phyloP scores from a whole-genome alignment of 2,888 invertebrate genomes.

The Hirtodrosophila cameraria region DNA sequence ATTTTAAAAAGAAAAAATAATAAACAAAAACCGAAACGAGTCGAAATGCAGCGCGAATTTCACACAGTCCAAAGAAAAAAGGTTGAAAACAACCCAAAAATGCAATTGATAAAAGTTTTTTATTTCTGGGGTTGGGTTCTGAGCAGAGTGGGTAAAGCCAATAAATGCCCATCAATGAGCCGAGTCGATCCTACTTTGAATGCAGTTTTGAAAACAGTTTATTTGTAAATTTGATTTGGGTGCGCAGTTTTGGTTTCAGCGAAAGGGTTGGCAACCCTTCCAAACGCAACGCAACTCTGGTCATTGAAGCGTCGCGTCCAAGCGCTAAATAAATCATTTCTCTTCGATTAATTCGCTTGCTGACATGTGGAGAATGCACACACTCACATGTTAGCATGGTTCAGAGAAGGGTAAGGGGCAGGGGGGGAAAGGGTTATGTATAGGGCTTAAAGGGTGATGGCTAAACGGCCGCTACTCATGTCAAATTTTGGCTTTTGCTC shows the following conservation, averaged over 20 bases:
- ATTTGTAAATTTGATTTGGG: constrained; percentile 80
- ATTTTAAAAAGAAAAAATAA: constrained; percentile 55
- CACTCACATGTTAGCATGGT: constrained; percentile 34
- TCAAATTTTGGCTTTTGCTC: constrained; percentile 82
- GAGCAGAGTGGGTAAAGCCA: constrained; percentile 50
- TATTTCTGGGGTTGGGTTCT: neutral
- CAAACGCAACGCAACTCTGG: constrained; percentile 38
- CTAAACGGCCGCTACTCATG: constrained; percentile 77
- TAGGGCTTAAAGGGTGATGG: constrained; percentile 54
- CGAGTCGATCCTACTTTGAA: constrained; percentile 48
- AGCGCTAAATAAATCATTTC: constrained; percentile 84
- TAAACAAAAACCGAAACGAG: constrained; percentile 21
- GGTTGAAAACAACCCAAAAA: constrained; percentile 49
- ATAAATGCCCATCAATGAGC: constrained; percentile 78
- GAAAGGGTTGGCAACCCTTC: constrained; percentile 63
- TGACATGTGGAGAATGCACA: constrained; percentile 81
- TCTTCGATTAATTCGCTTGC: constrained; percentile 85
- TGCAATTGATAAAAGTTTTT: constrained; percentile 34
- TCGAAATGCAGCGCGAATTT: constrained; percentile 56
- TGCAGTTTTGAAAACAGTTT: constrained; percentile 80
- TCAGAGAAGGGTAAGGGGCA: constrained; percentile 4
- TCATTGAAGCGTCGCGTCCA: constrained; percentile 73
- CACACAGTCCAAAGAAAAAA: constrained; percentile 49
- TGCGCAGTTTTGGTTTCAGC: constrained; percentile 44
- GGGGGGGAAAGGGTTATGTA: constrained; percentile 38